Evolutionary conservation across 2,888 invertebrate species (phyloP), one percentile per base, ranked within the genome.

Genomic region (Hirtodrosophila trivittata): DNA sequence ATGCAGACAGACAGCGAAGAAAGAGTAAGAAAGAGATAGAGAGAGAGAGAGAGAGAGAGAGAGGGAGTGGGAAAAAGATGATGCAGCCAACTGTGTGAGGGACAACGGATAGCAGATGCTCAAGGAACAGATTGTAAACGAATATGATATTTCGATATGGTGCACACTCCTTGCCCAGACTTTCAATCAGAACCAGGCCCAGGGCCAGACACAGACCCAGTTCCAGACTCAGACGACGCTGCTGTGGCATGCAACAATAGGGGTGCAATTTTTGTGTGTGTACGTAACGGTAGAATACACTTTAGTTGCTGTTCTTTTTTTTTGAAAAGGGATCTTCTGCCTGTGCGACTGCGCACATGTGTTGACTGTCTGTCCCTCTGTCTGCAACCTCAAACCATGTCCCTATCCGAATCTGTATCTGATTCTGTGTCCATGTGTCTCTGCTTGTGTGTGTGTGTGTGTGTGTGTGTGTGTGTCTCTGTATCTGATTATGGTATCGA

Each of bases 61-160:
- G 10, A 35, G 25, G 41, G 30, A 12, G 18, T 14, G 10, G 35
- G 54, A 54, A 57, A 71, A 41, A 28, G 33, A 52, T 38, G 54
- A 30, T 39, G 56, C 58, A 52, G 64, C 75, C 76, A 65, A 64
- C 65, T 65, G 65, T 54, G 55, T 42, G 65, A 28, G 65, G 65
- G 71, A 57, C 66, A 72, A 35, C 64, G 72, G 66, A 59, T 67
- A 66, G 85, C 80, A 81, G 87, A 81, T 81, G 80, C 80, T 85
- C 37, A 52, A 74, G 62, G 83, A 86, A 84, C 80, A 81, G 85
- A 81, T 81, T 81, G 80, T 77, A 85, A 87, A 81, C 87, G 80
- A 81, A 81, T 81, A 86, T 81, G 85, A 86, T 81, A 82, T 86
- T 80, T 81, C 70, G 87, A 77, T 84, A 84, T 81, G 80, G 65